A percentile compares a stretch with the other conserved stretches of the same genome.
phyloP scores from a whole-genome alignment of 1,140 invertebrate genomes.

The Lasioglossum baleicum region DNA sequence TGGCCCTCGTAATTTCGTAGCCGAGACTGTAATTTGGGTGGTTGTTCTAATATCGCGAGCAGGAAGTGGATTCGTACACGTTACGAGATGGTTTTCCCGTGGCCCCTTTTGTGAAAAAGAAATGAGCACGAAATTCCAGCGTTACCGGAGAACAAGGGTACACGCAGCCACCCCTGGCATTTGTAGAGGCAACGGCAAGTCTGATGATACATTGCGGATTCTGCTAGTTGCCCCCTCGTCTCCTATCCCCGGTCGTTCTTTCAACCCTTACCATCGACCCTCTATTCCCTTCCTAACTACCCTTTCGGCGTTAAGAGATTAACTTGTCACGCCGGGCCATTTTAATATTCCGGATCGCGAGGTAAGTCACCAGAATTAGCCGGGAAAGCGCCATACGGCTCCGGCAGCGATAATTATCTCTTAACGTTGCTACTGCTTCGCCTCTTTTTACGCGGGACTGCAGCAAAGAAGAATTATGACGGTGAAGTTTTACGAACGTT shows the following conservation, averaged over 20 bases:
- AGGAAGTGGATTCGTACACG: not conserved
- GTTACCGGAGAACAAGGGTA: constrained; percentile 30
- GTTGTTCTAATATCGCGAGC: too few relatives aligned
- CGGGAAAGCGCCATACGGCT: constrained; percentile 53
- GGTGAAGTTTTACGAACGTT: constrained; percentile 2
- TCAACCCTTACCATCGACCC: constrained; percentile 42
- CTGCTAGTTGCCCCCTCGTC: constrained; percentile 39
- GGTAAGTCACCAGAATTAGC: constrained; percentile 57
- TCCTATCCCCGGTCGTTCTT: constrained; percentile 43
- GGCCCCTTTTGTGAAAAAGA: not conserved
- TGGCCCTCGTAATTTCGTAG: too few relatives aligned
- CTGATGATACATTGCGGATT: constrained; percentile 64
- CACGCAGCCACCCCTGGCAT: constrained; percentile 53
- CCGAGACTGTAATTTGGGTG: too few relatives aligned
- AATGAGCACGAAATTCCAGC: constrained; percentile 10
- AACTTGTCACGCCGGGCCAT: constrained; percentile 66
- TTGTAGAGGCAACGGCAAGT: constrained; percentile 50
- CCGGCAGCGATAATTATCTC: constrained; percentile 57
- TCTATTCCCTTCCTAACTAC: constrained; percentile 51
- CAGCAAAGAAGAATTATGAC: constrained; percentile 31
- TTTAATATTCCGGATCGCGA: constrained; percentile 65
- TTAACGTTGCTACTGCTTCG: constrained; percentile 48
- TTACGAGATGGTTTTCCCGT: not conserved
- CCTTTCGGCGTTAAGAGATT: constrained; percentile 71
- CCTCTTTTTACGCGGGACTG: constrained; percentile 4